phyloP scores from a whole-genome alignment of 2,797 vertebrate species.

The Gymnoscopelus microlampas region DNA sequence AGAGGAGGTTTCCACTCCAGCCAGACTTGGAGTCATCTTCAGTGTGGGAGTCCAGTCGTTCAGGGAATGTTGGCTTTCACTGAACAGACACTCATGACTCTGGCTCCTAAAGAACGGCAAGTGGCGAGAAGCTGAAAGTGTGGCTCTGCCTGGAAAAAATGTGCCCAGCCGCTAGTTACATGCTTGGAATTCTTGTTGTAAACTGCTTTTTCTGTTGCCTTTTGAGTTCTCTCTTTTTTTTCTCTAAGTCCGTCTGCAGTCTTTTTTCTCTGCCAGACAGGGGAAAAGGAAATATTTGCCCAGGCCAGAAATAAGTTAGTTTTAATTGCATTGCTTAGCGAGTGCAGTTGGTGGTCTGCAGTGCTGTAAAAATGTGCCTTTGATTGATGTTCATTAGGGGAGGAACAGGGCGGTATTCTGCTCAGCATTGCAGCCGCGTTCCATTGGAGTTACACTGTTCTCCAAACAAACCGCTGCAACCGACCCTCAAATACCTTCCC shows the following conservation, averaged over 20 bases:
- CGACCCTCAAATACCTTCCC: slow-evolving; percentile 67
- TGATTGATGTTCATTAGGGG: slow-evolving; percentile 69
- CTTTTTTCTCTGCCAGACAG: slow-evolving; percentile 56
- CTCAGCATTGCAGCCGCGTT: slow-evolving; percentile 61
- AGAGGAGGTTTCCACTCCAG: slow-evolving; percentile 53
- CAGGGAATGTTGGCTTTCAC: slow-evolving; percentile 51
- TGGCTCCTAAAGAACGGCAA: slow-evolving; percentile 46
- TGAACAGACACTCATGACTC: slow-evolving; percentile 60
- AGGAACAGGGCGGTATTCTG: slow-evolving; percentile 61
- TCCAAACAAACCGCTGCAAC: slow-evolving; percentile 73
- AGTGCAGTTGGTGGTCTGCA: slow-evolving; percentile 58
- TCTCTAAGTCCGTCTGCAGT: slow-evolving; percentile 32
- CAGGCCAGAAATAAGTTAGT: slow-evolving; percentile 70
- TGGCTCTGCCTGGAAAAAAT: slow-evolving; percentile 63
- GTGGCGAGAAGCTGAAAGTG: slow-evolving; percentile 42
- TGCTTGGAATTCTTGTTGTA: slow-evolving; percentile 70
- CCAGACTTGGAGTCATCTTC: slow-evolving; percentile 37
- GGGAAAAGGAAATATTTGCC: slow-evolving; percentile 69
- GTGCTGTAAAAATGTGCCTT: slow-evolving; percentile 57
- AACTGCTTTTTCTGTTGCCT: slow-evolving; percentile 51
- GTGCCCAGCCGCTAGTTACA: slow-evolving; percentile 56
- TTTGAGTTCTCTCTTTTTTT: slow-evolving; percentile 33
- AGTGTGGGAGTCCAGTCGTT: slow-evolving; percentile 25
- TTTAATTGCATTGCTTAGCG: slow-evolving; percentile 62
- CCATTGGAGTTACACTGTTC: slow-evolving; percentile 70